These are phyloP conservation scores for Heliconius himera DNA, from an alignment of 1,140 invertebrate species.

Conservation along the genomic window DNA sequence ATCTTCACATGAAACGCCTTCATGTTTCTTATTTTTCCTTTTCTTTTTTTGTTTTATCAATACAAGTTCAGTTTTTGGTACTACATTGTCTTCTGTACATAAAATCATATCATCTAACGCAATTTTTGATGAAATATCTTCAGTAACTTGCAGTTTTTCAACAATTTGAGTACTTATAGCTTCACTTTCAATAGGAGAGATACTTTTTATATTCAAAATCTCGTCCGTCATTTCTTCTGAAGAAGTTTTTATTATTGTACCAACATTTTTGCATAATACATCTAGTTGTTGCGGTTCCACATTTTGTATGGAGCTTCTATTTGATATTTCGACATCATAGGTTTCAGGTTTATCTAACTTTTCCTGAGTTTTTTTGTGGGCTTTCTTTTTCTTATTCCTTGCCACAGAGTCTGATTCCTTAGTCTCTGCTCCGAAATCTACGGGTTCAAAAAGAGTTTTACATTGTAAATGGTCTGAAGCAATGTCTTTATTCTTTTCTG, in stretches of 20 bases:
- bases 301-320: neutral
- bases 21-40: conserved; percentile 8
- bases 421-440: neutral
- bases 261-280: neutral
- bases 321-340: neutral
- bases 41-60: conserved; percentile 11
- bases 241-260: neutral
- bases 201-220: neutral
- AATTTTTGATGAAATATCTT: neutral
- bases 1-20: neutral
- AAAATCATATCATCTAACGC: neutral
- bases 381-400: conserved; percentile 4
- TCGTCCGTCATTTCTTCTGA: neutral
- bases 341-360: neutral
- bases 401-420: neutral
- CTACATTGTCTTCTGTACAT: neutral
- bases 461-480: neutral
- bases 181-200: neutral
- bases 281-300: neutral
- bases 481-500: neutral
- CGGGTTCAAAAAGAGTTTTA: neutral
- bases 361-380: neutral
- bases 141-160: neutral
- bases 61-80: neutral
- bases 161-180: neutral